Base-by-base conservation (phyloP, 2,888 invertebrate genomes). In the Lepidocyrtoides sp. region DNA sequence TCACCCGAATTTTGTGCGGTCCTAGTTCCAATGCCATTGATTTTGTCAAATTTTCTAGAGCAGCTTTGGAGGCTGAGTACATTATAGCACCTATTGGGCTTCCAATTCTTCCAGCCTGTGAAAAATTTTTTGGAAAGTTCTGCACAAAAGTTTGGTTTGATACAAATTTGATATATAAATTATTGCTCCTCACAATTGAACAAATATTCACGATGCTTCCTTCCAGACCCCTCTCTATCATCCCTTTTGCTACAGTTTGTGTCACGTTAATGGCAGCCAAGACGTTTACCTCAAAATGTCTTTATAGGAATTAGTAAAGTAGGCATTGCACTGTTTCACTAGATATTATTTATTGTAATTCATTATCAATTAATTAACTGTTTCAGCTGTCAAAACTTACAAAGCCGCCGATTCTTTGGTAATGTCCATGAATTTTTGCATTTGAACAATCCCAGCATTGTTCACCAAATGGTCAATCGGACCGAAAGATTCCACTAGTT, bases 1-100 rank as follows among this genome's bases (percentile, higher is more conserved):
- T 96, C 1, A 96, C 96, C 2, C 92, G 86, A 23, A 93, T 93
- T 7, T 89, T 91, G n/a, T 92, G 82, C 5, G 82, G 29, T 1
- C 96, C 96, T 4, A 96, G 95, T 94, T 96, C 96, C 10, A 95
- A 91, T 2, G 96, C 96, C 95, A 96, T 95, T 23, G 95, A 95
- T 92, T 95, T 95, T 0, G 96, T 96, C 0, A 96, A 91, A 91
- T 95, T 95, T 92, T 96, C 96, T 8, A 96, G 93, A 4, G 96
- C 96, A 8, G 95, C 96, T 94, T 96, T 96, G 2, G 14, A n/a
- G 2, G 63, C 23, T 1, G 32, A 12, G 20, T 83, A 83, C 20
- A 60, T 26, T 4, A 1, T 1, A 17, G 2, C 0, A 14, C 12
- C 63, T 4, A 63, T 5, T 8, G 12, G 29, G 32, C 7, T 26